These are phyloP conservation scores for Diachasmimorpha longicaudata DNA, from an alignment of 1,140 invertebrate genomes.

Conservation along the genomic window DNA sequence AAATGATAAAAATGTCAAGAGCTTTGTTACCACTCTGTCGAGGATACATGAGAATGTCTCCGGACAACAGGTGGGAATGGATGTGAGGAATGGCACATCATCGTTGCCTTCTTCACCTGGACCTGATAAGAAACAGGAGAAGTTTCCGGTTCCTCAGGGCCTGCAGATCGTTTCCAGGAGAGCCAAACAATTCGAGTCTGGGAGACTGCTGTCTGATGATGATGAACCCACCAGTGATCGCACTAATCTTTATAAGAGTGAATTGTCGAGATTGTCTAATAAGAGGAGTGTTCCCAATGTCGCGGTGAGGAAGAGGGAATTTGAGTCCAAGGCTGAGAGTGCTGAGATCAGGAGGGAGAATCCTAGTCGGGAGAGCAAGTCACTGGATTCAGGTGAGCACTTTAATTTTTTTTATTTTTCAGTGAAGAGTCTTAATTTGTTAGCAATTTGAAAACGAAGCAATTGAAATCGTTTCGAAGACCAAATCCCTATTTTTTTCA, in stretches of 20 bases:
- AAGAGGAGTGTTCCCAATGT: constrained; percentile 77
- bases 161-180: constrained; percentile 73
- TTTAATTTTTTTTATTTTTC: neutral
- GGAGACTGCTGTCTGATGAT: constrained; percentile 63
- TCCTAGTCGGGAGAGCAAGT: constrained; percentile 50
- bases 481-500: too few species aligned
- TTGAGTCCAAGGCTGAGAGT: constrained; percentile 68
- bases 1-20: constrained; percentile 49
- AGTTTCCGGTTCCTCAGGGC: constrained; percentile 64
- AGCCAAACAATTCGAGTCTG: constrained; percentile 76
- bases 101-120: constrained; percentile 55
- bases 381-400: constrained; percentile 49
- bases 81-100: constrained; percentile 48
- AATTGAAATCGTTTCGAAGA: too few species aligned
- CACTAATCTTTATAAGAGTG: constrained; percentile 74
- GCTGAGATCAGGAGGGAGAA: constrained; percentile 51
- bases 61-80: constrained; percentile 33
- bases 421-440: too few species aligned
- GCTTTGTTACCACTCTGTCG: constrained; percentile 67
- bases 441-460: too few species aligned
- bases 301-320: constrained; percentile 75
- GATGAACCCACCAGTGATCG: constrained; percentile 67
- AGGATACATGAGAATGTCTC: constrained; percentile 70
- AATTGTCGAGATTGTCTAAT: constrained; percentile 72
- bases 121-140: constrained; percentile 55